A percentile compares a stretch with the other conserved stretches of the same genome.
Evolutionary conservation across 1,140 invertebrate species (phyloP).

Genomic region (Bicyclus anynana): DNA sequence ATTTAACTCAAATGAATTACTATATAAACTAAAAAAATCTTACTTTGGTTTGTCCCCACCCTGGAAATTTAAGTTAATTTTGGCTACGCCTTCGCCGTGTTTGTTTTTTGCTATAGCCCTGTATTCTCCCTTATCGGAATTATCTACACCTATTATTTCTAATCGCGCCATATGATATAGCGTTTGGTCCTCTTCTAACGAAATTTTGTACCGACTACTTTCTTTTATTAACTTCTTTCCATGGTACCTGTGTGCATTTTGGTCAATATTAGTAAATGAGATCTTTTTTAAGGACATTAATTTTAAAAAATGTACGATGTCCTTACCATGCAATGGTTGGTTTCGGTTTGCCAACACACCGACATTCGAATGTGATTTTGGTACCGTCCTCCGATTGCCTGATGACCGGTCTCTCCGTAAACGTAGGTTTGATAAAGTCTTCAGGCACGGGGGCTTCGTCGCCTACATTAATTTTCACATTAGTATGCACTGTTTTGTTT

Average conservation of each 20-base stretch:
- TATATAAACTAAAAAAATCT: conserved; percentile 57
- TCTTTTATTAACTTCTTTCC: conserved; percentile 87
- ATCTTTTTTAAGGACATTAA: conserved; percentile 13
- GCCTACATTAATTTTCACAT: conserved; percentile 80
- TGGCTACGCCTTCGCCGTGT: conserved; percentile 93
- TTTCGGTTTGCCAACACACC: conserved; percentile 95
- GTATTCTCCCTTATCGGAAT: conserved; percentile 94
- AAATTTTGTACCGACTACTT: conserved; percentile 86
- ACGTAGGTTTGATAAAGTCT: conserved; percentile 95
- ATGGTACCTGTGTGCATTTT: conserved; percentile 84
- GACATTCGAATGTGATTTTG: conserved; percentile 96
- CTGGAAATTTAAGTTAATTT: conserved; percentile 97
- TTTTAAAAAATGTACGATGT: conserved; percentile 7
- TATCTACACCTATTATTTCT: conserved; percentile 90
- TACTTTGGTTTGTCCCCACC: conserved; percentile 92
- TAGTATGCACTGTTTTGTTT: conserved; percentile 31
- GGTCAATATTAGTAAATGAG: conserved; percentile 20
- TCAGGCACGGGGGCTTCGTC: conserved; percentile 93
- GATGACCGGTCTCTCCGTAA: conserved; percentile 97
- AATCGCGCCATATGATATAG: conserved; percentile 92
- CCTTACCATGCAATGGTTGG: conserved; percentile 95
- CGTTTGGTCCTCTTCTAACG: conserved; percentile 90
- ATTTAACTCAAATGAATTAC: neutral
- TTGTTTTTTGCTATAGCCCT: conserved; percentile 94
- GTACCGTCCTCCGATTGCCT: conserved; percentile 95